Evolutionary conservation across 2,797 vertebrate genomes (phyloP).

Genomic region (Halcyon badia): DNA sequence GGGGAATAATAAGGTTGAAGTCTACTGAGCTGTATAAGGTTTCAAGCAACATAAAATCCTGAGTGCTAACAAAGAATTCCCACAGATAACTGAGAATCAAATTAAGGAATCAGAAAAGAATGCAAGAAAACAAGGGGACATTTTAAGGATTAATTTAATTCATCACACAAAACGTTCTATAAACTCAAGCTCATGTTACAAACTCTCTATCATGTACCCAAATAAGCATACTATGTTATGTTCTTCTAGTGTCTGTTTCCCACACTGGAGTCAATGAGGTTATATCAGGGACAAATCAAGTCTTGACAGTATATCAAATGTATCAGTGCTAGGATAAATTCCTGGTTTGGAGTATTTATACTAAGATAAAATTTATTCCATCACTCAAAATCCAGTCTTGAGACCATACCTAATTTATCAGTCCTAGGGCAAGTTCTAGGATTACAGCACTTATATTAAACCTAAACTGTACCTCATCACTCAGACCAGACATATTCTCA

Average conservation of each 20-base stretch:
- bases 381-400: slow-evolving; percentile 8
- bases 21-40: not conserved
- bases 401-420: not conserved
- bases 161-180: not conserved
- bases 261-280: not conserved
- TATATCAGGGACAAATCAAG: not conserved
- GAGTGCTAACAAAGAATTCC: not conserved
- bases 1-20: not conserved
- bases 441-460: not conserved
- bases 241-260: not conserved
- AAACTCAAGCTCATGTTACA: not conserved
- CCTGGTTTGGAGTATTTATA: not conserved
- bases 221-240: not conserved
- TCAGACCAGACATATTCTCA: not conserved
- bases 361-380: not conserved
- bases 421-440: not conserved
- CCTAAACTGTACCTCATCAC: not conserved
- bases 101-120: not conserved
- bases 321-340: not conserved
- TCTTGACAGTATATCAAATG: not conserved
- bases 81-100: not conserved
- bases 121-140: not conserved
- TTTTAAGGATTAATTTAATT: not conserved
- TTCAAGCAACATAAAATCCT: not conserved
- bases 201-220: not conserved